phyloP scores from a whole-genome alignment of 2,797 vertebrate genomes.

The Lutra lutra region DNA sequence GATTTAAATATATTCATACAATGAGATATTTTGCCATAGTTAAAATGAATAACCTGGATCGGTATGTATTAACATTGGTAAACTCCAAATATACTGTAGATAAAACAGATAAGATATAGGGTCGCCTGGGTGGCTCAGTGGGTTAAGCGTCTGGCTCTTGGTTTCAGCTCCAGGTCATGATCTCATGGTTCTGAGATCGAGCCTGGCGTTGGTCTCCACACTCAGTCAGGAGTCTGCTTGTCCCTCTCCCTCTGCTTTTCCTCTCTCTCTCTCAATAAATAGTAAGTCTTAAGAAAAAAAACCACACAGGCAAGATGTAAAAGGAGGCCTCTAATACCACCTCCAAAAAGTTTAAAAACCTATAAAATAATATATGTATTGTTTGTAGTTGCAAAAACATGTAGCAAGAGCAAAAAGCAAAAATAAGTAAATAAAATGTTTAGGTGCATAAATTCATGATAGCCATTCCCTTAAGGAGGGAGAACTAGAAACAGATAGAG shows the following conservation, averaged over 20 bases:
- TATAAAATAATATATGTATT: conserved; percentile 6
- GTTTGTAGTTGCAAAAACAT: neutral
- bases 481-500: neutral
- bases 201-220: neutral
- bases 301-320: neutral
- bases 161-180: neutral
- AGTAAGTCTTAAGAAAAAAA: neutral
- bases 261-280: neutral
- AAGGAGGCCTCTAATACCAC: neutral
- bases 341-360: neutral
- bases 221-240: neutral
- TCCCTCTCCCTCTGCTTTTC: neutral
- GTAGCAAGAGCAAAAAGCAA: conserved; percentile 1
- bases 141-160: neutral
- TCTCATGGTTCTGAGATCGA: neutral
- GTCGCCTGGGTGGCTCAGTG: neutral
- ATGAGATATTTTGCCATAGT: conserved; percentile 21
- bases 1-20: conserved; percentile 48
- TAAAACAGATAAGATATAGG: neutral
- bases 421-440: conserved; percentile 31
- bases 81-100: neutral
- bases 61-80: neutral
- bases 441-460: neutral
- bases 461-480: neutral
- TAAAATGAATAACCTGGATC: neutral